Evolutionary conservation across 2,113 vertebrate genomes (phyloP), one percentile per base, ranked within the genome.

Genomic region (Lycocorax pyrrhopterus): DNA sequence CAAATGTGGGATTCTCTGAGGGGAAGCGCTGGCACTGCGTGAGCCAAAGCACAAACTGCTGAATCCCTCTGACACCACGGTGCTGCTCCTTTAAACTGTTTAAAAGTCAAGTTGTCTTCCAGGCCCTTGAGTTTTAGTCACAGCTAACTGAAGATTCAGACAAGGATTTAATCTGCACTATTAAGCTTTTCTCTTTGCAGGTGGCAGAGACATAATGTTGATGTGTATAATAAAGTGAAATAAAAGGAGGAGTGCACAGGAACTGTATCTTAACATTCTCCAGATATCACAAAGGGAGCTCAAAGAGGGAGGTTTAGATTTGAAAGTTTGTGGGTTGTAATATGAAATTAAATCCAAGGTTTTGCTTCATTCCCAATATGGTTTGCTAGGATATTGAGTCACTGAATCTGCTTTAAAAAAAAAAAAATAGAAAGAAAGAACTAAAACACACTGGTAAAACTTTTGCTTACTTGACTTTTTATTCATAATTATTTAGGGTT

Each of bases 131-230:
- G 55, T 91, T 96, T 93, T 84, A 92, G 87, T 93, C 92, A 88
- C 82, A 93, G 72, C 72, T 78, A 92, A 84, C 52, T 90, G 83
- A 75, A 90, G 88, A 93, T 77, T 74, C 90, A 94, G 92, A 84
- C 85, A 92, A 87, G 86, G 90, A 44, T 93, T 93, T 93, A 90
- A 95, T 95, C 60, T 93, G 52, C 1, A 4, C 79, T 88, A 17
- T 96, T 94, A 95, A 92, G 79, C 59, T 92, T 90, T 94, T 81
- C 87, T 88, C 59, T 84, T 96, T 75, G 79, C 90, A 88, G 76
- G 87, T 93, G 92, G 53, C 87, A 94, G 76, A 90, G 88, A 90
- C 60, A 56, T 92, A 84, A 90, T 67, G 47, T 75, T 89, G 93
- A 89, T 18, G 0, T 71, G 56, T 90, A 74, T 86, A 86, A 92